Percentiles rank a stretch among this genome's conserved stretches.
phyloP scores from a whole-genome alignment of 2,888 invertebrate genomes.

The Lycia hirtaria region DNA sequence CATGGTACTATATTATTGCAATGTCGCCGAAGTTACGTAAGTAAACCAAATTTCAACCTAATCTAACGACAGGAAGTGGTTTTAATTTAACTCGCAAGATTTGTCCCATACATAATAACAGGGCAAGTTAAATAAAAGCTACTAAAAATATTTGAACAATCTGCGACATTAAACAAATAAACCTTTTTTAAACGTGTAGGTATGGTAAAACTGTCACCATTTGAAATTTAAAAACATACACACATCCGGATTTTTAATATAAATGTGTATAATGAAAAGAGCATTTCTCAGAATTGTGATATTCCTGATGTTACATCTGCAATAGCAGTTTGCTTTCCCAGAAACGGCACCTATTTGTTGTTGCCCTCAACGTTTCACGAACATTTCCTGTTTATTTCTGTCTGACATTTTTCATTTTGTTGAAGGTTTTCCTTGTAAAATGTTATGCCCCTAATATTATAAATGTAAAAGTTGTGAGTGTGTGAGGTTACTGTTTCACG shows the following conservation, averaged over 20 bases:
- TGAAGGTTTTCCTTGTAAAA: not conserved
- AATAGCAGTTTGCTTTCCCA: not conserved
- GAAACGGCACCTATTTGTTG: not conserved
- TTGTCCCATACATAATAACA: too few species aligned
- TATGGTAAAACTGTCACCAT: not conserved
- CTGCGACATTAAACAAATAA: too few species aligned
- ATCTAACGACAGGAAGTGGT: too few species aligned
- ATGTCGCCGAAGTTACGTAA: too few species aligned
- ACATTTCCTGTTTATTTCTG: not conserved
- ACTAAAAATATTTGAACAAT: too few species aligned
- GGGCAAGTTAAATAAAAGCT: too few species aligned
- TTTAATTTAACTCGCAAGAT: too few species aligned
- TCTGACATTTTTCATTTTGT: not conserved
- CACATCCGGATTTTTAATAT: not conserved
- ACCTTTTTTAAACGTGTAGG: not conserved
- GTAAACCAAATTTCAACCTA: too few species aligned
- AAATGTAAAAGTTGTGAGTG: too few species aligned
- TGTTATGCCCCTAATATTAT: not conserved
- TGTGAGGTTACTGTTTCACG: too few species aligned
- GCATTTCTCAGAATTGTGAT: slow-evolving; percentile 2
- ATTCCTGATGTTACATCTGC: not conserved
- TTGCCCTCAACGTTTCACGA: not conserved
- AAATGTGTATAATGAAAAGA: not conserved
- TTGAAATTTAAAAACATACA: not conserved
- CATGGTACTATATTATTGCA: too few species aligned